Conservation (phyloP, 2,113 vertebrate genomes). For the Lynx canadensis region DNA sequence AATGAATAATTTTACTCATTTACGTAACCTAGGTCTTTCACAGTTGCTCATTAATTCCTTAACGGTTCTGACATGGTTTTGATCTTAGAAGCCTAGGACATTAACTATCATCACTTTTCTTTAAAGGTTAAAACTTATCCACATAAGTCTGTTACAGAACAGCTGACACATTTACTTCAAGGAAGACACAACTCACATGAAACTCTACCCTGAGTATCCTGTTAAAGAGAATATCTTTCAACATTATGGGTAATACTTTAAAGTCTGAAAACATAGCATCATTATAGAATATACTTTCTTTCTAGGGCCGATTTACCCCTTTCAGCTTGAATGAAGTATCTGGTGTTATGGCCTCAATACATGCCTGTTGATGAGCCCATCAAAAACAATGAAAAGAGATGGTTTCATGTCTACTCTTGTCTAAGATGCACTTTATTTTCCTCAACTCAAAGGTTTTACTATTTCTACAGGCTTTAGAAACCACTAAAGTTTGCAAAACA, state of each 20-base stretch:
- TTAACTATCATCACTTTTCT: constrained; percentile 8
- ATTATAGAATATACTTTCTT: constrained; percentile 20
- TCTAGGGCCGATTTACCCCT: background rate
- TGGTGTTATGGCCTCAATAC: constrained; percentile 8
- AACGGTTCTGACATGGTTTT: background rate
- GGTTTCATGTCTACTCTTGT: constrained; percentile 53
- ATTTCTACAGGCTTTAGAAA: constrained; percentile 56
- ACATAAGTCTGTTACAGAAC: background rate
- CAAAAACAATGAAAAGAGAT: constrained; percentile 57
- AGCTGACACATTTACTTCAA: constrained; percentile 42
- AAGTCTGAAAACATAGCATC: constrained; percentile 34
- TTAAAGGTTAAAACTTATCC: constrained; percentile 30
- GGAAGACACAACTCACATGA: background rate
- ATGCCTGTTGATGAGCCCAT: constrained; percentile 61
- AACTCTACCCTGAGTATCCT: constrained; percentile 6
- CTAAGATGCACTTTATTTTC: constrained; percentile 60
- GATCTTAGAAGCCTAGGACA: background rate
- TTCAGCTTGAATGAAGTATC: constrained; percentile 6
- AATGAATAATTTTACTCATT: background rate
- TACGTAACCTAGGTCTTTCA: background rate
- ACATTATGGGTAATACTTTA: background rate
- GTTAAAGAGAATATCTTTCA: constrained; percentile 47
- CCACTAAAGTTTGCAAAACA: constrained; percentile 58
- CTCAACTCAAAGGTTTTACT: constrained; percentile 53
- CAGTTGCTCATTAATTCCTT: background rate